Base-by-base conservation (phyloP, 2,113 vertebrate genomes). In the Progne subis region DNA sequence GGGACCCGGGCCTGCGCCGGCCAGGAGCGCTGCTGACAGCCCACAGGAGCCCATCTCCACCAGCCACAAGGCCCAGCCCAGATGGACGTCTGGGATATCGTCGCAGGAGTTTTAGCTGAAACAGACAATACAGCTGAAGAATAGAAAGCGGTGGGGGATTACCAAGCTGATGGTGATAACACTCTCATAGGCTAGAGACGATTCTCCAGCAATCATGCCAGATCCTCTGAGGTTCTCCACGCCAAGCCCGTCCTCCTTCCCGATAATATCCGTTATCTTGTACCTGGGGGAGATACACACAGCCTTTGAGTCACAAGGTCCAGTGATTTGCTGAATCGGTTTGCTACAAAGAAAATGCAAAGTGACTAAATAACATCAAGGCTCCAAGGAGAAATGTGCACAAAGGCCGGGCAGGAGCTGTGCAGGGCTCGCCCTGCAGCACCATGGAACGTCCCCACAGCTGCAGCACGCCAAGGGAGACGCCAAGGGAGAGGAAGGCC, bases 211-310 rank as follows among this genome's bases (percentile, higher is more conserved):
- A 94, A 99, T 99, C 99, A 99, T 99, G 69, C 99, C 99, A 64
- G 99, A 99, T 80, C 98, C 99, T 95, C 98, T 98, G 96, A 99
- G 98, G 96, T 99, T 99, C 98, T 99, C 99, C 70, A 98, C 98
- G 74, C 99, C 99, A 83, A 99, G 97, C 5, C 99, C 99, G 18
- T 99, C 99, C 95, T 99, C 99, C 96, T 99, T 99, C 16, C 99
- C 99, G 55, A 99, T 99, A 97, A 99, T 99, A 98, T 99, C 99
- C 18, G 99, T 99, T 98, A 99, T 99, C 98, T 99, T 99, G 97
- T 99, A 99, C 97, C 99, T 99, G 98, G 79, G 89, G 41, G 86
- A 53, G 81, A 95, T 24, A 97, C 43, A 96, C 1, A 55, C 82
- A 97, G 71, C 76, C 86, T 77, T 64, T 94, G 76, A 97, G 90